A percentile compares a stretch with the other conserved stretches of the same genome.
phyloP scores from a whole-genome alignment of 2,888 invertebrate genomes.

The Malthinus flaveolus region DNA sequence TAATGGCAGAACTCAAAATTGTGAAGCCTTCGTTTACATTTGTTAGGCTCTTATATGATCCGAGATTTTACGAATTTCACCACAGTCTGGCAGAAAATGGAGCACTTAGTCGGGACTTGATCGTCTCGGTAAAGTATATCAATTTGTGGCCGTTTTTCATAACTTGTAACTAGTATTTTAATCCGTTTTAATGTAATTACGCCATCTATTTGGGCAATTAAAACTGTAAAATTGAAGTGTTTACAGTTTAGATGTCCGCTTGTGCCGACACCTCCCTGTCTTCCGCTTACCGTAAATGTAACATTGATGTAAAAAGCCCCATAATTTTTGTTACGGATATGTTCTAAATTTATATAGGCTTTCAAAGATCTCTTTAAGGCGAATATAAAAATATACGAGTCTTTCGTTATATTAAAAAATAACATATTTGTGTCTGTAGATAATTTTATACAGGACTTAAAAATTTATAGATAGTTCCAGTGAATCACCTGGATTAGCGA shows the following conservation, averaged over 20 bases:
- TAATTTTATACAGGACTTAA: conserved; percentile 53
- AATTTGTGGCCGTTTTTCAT: no score
- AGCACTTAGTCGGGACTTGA: no score
- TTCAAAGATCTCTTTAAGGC: conserved; percentile 51
- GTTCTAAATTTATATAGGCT: conserved; percentile 39
- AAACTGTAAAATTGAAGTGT: conserved; percentile 23
- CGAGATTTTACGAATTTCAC: no score
- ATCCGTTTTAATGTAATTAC: background rate
- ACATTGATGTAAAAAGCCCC: conserved; percentile 19
- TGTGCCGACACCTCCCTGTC: conserved; percentile 29
- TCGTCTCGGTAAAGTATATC: no score
- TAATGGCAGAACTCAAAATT: no score
- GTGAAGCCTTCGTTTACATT: no score
- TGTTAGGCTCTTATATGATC: no score
- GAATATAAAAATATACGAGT: conserved; percentile 45
- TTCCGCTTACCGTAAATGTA: conserved; percentile 27
- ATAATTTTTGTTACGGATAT: conserved; percentile 24
- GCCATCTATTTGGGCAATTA: conserved; percentile 7
- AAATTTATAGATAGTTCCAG: conserved; percentile 37
- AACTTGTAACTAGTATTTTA: no score
- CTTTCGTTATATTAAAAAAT: conserved; percentile 45
- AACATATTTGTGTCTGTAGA: conserved; percentile 50
- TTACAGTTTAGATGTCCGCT: conserved; percentile 25
- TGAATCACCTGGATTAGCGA: conserved; percentile 33
- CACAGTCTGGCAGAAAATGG: no score